These are phyloP conservation scores for Felis chaus DNA, from an alignment of 2,113 vertebrate species.

Conservation along the genomic window DNA sequence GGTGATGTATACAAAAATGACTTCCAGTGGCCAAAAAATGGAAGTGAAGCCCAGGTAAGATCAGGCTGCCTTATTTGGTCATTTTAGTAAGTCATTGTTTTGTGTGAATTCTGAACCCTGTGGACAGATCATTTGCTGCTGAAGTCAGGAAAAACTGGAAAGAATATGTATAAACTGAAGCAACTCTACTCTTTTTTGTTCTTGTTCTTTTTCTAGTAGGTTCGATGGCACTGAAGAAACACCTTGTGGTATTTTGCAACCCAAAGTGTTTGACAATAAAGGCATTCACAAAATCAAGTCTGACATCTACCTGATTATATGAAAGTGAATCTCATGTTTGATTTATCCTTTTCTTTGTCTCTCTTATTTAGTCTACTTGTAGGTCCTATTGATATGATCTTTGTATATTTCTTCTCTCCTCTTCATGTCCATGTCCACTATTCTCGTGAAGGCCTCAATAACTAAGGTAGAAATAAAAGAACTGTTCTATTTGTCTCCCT, in stretches of 20 bases:
- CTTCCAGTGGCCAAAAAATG: not conserved
- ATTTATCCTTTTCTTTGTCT: rapidly evolving
- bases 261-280: not conserved
- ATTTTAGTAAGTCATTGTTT: not conserved
- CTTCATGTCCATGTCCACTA: not conserved
- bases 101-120: not conserved
- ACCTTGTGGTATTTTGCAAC: not conserved
- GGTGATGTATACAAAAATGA: not conserved
- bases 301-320: not conserved
- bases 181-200: not conserved
- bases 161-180: not conserved
- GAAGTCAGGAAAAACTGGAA: not conserved
- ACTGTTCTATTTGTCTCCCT: no score
- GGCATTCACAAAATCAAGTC: not conserved
- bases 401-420: not conserved
- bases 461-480: not conserved
- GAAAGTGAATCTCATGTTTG: not conserved
- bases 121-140: not conserved
- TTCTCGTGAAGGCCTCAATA: not conserved
- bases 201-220: not conserved
- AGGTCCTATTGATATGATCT: not conserved
- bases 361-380: not conserved
- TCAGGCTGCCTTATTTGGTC: not conserved
- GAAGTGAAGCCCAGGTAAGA: not conserved
- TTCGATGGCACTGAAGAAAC: not conserved